Conservation (phyloP, 2,113 vertebrate genomes). For the Potamarius usumacintae region DNA sequence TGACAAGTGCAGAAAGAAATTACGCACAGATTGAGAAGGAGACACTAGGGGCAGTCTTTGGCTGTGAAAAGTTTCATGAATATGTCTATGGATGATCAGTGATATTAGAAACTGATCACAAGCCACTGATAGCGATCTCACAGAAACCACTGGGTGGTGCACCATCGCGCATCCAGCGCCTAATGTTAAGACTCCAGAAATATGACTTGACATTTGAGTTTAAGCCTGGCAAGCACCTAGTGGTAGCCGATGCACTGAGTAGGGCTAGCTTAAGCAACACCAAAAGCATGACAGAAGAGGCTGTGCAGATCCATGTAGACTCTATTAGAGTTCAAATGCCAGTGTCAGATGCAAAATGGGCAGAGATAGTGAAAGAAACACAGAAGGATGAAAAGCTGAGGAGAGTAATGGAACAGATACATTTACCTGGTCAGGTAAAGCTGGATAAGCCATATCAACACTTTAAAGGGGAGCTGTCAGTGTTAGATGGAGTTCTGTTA, state of each 20-base stretch:
- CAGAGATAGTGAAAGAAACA: slow-evolving; percentile 23
- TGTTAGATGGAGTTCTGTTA: too few species aligned
- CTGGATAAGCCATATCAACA: slow-evolving; percentile 23
- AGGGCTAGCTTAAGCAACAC: slow-evolving; percentile 5
- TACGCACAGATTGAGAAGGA: slow-evolving; percentile 41
- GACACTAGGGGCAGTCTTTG: slow-evolving; percentile 38
- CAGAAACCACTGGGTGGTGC: slow-evolving; percentile 10
- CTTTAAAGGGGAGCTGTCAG: background rate
- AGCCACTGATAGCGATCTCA: slow-evolving; percentile 33
- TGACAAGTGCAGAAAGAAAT: slow-evolving; percentile 34
- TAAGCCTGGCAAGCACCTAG: slow-evolving; percentile 37
- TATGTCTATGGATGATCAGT: slow-evolving; percentile 31
- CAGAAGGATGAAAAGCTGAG: slow-evolving; percentile 10
- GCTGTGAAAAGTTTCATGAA: slow-evolving; percentile 37
- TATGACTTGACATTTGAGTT: slow-evolving; percentile 37
- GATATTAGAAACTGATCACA: slow-evolving; percentile 37
- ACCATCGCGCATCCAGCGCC: slow-evolving; percentile 2
- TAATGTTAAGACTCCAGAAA: slow-evolving; percentile 42
- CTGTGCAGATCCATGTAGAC: slow-evolving; percentile 33
- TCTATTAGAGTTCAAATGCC: slow-evolving; percentile 17
- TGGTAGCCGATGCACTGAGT: slow-evolving; percentile 28
- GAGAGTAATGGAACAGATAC: slow-evolving; percentile 23
- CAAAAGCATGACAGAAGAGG: slow-evolving; percentile 20
- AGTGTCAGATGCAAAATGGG: slow-evolving; percentile 33
- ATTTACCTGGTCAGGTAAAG: background rate